Evolutionary conservation across 2,113 vertebrate genomes (phyloP).

Genomic region (Mormyrus iriodes): DNA sequence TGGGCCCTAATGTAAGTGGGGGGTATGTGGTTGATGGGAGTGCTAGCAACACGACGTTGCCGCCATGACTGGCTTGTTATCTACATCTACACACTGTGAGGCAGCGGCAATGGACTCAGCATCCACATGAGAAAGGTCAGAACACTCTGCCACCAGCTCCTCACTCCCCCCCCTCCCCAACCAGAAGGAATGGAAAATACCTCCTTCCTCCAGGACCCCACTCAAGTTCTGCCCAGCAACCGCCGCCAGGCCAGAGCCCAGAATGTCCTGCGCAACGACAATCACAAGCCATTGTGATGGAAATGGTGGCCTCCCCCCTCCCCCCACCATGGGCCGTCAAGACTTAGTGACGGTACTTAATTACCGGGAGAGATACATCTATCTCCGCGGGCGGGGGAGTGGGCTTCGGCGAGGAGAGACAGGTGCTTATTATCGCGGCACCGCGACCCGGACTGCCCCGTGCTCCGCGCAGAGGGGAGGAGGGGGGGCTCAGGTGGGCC

Average conservation of each 20-base stretch:
- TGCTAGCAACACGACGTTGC: background rate
- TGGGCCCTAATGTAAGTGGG: background rate
- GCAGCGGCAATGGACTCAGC: background rate
- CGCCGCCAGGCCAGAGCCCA: background rate
- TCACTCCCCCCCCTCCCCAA: background rate
- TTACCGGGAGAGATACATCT: constrained; percentile 37
- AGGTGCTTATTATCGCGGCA: constrained; percentile 38
- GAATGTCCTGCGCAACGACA: constrained; percentile 25
- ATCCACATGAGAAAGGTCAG: background rate
- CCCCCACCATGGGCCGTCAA: constrained; percentile 23
- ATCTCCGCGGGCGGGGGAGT: constrained; percentile 16
- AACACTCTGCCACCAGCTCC: background rate
- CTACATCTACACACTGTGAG: background rate
- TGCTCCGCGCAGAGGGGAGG: background rate
- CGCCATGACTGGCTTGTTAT: background rate
- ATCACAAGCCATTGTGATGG: constrained; percentile 6
- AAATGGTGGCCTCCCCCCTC: background rate
- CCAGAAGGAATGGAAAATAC: background rate
- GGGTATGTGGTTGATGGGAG: background rate
- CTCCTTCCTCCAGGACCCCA: background rate
- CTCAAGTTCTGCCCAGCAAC: constrained; percentile 3
- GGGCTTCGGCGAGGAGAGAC: constrained; percentile 25
- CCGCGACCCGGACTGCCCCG: background rate
- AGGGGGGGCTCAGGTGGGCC: background rate
- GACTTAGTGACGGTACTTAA: constrained; percentile 29